Conservation (phyloP, 2,888 invertebrate species). For the Papilio demoleus region DNA sequence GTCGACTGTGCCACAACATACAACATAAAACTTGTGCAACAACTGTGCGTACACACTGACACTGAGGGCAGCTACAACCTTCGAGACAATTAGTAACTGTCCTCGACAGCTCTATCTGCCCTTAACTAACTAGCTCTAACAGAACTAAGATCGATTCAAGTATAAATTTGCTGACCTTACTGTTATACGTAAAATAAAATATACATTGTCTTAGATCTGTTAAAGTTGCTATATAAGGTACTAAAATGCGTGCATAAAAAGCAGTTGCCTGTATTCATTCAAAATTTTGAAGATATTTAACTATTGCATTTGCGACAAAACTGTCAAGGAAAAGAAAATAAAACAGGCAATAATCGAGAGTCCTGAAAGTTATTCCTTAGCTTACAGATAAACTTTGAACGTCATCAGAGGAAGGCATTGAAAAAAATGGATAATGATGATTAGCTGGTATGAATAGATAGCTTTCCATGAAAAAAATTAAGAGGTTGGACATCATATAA, state of each 20-base stretch:
- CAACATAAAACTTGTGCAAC: slow-evolving; percentile 51
- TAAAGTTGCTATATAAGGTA: slow-evolving; percentile 1
- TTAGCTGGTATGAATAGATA: too few relatives aligned
- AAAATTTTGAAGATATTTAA: not conserved
- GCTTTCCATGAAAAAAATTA: too few relatives aligned
- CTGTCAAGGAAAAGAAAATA: not conserved
- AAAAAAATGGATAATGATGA: too few relatives aligned
- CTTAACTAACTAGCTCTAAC: slow-evolving; percentile 3
- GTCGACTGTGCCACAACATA: slow-evolving; percentile 62
- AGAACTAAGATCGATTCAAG: not conserved
- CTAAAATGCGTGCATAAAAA: slow-evolving; percentile 4
- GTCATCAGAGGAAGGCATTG: too few relatives aligned
- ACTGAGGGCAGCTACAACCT: slow-evolving; percentile 43
- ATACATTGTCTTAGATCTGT: slow-evolving; percentile 8
- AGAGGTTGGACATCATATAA: not conserved
- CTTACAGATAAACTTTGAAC: too few relatives aligned
- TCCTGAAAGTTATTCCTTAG: too few relatives aligned
- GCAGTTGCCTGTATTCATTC: not conserved
- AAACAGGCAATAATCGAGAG: not conserved
- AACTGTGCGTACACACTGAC: slow-evolving; percentile 40
- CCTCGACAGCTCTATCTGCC: not conserved
- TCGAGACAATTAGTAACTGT: slow-evolving; percentile 18
- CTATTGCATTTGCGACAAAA: too few relatives aligned
- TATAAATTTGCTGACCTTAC: not conserved
- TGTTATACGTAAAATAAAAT: too few relatives aligned